Evolutionary conservation across 2,888 invertebrate species (phyloP), one percentile per base, ranked within the genome.

Genomic region (Cosmia pyralina): DNA sequence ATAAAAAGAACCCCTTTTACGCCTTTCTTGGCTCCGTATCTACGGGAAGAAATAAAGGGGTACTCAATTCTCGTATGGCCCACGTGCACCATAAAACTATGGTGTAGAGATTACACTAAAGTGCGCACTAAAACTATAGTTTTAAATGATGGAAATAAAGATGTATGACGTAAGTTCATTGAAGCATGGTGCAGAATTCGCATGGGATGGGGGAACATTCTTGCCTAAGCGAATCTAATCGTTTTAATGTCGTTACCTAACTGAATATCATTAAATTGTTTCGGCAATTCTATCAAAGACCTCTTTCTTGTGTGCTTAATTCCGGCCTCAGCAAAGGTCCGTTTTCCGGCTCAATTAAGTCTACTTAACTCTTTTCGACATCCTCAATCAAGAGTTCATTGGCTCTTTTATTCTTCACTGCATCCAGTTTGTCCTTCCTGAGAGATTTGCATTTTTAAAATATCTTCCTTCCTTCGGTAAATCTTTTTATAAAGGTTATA

Each of bases 71-170:
- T 52, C n/a, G 22, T 60, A 83, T 13, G 38, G 59, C 65, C 38
- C 84, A 84, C 82, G 82, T 82, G 84, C 73, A 71, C 55, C 77
- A 62, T 82, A 79, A 79, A 84, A 79, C 65, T 66, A 81, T 74
- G 62, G 77, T 75, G 85, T 80, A 72, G 69, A 85, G 77, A 82
- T 85, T 71, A 74, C 48, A 68, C 72, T 41, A 72, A 78, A 80
- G 79, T 82, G 75, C 63, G 52, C 63, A 72, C 73, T 83, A 63
- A 67, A 80, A 75, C 66, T 72, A 75, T 82, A 57, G 50, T 63
- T 66, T 67, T 53, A 22, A 82, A 73, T 46, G 74, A 67, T 79
- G 55, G 65, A 77, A 69, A 85, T 77, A 84, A 81, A 82, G 68
- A 68, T 48, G 10, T 53, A 46, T 84, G 83, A 83, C 75, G 84